phyloP scores from a whole-genome alignment of 2,113 vertebrate genomes.

The Sapayoa aenigma region DNA sequence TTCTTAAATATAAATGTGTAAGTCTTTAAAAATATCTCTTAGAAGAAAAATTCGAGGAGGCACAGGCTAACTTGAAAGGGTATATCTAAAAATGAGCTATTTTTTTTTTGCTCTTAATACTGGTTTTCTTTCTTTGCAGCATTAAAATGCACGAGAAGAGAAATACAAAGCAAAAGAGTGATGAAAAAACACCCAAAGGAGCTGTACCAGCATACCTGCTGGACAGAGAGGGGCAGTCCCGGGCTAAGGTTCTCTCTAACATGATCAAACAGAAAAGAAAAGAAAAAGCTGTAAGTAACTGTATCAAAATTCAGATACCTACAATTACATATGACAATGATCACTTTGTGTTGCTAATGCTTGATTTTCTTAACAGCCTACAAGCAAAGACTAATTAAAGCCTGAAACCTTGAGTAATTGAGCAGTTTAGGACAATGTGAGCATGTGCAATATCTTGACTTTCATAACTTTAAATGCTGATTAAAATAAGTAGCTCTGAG shows the following conservation, averaged over 20 bases:
- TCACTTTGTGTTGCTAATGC: background rate
- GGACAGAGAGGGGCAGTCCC: constrained; percentile 93
- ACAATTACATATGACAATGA: background rate
- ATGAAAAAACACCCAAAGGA: constrained; percentile 94
- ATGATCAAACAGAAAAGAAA: constrained; percentile 99
- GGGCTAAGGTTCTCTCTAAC: constrained; percentile 95
- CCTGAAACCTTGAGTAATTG: background rate
- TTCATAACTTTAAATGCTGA: background rate
- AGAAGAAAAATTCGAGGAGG: background rate
- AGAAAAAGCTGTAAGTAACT: constrained; percentile 93
- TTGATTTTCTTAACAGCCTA: background rate
- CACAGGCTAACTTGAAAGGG: background rate
- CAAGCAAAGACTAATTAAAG: background rate
- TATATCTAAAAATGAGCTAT: background rate
- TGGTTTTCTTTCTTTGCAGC: constrained; percentile 63
- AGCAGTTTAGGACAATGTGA: background rate
- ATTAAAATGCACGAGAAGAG: constrained; percentile 99
- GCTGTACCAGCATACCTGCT: constrained; percentile 93
- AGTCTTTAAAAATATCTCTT: background rate
- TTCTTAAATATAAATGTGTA: background rate
- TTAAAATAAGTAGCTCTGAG: background rate
- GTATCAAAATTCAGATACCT: background rate
- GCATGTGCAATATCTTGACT: background rate
- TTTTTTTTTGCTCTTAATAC: background rate
- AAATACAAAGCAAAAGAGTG: constrained; percentile 91